These are phyloP conservation scores for Elymnias hypermnestra DNA, from an alignment of 1,140 invertebrate genomes.

Conservation along the genomic window DNA sequence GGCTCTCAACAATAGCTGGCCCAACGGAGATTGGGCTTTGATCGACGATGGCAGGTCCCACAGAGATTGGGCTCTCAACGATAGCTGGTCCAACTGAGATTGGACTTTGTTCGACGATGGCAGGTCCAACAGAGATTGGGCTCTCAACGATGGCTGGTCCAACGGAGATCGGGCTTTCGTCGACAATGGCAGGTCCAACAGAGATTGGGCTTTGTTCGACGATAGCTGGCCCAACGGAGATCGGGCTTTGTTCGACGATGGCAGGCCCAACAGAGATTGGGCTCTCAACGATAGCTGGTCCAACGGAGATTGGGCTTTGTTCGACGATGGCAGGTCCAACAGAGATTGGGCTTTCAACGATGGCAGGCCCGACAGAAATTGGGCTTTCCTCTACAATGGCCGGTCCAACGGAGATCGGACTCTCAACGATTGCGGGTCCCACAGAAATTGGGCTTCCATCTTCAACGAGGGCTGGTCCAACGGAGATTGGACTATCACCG, in stretches of 20 bases:
- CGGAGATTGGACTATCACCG: background rate
- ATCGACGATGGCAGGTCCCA: background rate
- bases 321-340: background rate
- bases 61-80: background rate
- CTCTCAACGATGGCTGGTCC: constrained; percentile 1
- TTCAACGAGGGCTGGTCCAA: background rate
- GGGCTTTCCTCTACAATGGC: too few relatives aligned
- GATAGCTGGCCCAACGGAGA: background rate
- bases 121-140: constrained; percentile 1
- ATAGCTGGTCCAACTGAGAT: too few relatives aligned
- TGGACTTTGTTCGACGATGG: too few relatives aligned
- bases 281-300: background rate
- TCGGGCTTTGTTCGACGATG: background rate
- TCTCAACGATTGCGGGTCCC: too few relatives aligned
- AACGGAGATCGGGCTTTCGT: background rate
- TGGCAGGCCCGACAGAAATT: too few relatives aligned
- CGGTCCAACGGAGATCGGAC: too few relatives aligned
- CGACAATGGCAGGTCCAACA: background rate
- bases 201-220: background rate
- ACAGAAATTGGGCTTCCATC: too few relatives aligned
- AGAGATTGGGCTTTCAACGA: too few relatives aligned
- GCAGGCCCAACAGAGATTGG: background rate
- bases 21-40: background rate
- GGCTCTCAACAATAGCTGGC: background rate
- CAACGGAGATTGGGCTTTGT: background rate